A percentile compares a stretch with the other conserved stretches of the same genome.
phyloP scores from a whole-genome alignment of 2,888 invertebrate genomes.

The Hoplodrina ambigua region DNA sequence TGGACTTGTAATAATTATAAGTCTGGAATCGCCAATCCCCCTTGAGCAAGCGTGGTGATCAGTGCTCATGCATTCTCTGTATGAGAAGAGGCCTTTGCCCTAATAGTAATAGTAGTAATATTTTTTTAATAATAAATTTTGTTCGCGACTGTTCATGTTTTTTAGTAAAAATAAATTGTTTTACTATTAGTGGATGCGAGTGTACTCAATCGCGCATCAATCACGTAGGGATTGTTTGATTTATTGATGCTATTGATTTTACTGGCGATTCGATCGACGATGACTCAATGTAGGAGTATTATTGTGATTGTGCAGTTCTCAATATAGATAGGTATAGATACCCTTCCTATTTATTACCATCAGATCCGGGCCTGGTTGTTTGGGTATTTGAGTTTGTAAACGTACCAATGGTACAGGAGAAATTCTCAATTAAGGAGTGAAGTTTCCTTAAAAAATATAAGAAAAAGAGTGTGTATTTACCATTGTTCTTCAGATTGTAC shows the following conservation, averaged over 20 bases:
- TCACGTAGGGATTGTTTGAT: conserved; percentile 60
- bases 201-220: conserved; percentile 55
- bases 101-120: too few relatives aligned
- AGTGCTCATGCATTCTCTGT: too few relatives aligned
- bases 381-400: not conserved
- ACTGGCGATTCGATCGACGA: conserved; percentile 55
- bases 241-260: conserved; percentile 60
- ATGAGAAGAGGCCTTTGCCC: too few relatives aligned
- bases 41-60: too few relatives aligned
- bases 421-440: too few relatives aligned
- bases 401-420: too few relatives aligned
- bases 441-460: too few relatives aligned
- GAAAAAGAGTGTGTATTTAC: too few relatives aligned
- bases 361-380: not conserved
- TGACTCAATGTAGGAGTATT: conserved; percentile 55
- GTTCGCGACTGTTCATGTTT: conserved; percentile 20
- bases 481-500: too few relatives aligned
- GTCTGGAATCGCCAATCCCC: too few relatives aligned
- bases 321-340: conserved; percentile 13
- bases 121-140: conserved; percentile 25
- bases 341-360: conserved; percentile 37
- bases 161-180: conserved; percentile 29
- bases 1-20: too few relatives aligned
- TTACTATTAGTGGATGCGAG: conserved; percentile 35
- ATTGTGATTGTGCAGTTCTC: conserved; percentile 32